Percentiles rank a stretch among this genome's conserved stretches.
Conservation (phyloP, 2,888 invertebrate genomes). For the Entomobrya proxima region DNA sequence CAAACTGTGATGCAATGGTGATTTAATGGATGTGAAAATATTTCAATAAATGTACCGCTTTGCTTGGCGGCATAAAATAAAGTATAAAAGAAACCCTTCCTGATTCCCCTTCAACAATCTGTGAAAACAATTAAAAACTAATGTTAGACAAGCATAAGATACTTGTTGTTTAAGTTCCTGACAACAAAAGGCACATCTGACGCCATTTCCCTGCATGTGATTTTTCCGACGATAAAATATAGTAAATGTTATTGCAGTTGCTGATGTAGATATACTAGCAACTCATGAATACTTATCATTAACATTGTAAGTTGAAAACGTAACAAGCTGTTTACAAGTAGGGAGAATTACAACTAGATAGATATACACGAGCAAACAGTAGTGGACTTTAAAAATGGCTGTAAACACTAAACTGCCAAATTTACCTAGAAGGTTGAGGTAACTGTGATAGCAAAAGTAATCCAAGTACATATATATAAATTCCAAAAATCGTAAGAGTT, state of each 20-base stretch:
- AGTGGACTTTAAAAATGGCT: too few species aligned
- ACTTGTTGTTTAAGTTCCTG: neutral
- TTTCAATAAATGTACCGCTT: slow-evolving; percentile 35
- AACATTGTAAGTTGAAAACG: too few species aligned
- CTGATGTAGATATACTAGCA: neutral
- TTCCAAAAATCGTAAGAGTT: too few species aligned
- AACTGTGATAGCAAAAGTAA: too few species aligned
- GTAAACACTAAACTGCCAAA: too few species aligned
- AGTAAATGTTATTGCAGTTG: neutral
- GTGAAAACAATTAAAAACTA: neutral
- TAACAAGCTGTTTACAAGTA: too few species aligned
- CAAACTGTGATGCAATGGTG: neutral
- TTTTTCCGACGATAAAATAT: neutral
- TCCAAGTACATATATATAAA: too few species aligned
- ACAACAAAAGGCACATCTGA: slow-evolving; percentile 24
- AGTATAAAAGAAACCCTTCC: neutral
- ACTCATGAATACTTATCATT: too few species aligned
- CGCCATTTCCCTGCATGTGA: neutral
- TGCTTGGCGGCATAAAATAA: slow-evolving; percentile 13
- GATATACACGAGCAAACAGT: too few species aligned
- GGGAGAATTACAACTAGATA: too few species aligned
- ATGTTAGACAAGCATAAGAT: neutral
- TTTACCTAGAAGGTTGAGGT: too few species aligned
- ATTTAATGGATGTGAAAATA: neutral
- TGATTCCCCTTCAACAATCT: too few species aligned